Evolutionary conservation across 2,888 invertebrate genomes (phyloP), one percentile per base, ranked within the genome.

Genomic region (Lasioglossum marginatum): DNA sequence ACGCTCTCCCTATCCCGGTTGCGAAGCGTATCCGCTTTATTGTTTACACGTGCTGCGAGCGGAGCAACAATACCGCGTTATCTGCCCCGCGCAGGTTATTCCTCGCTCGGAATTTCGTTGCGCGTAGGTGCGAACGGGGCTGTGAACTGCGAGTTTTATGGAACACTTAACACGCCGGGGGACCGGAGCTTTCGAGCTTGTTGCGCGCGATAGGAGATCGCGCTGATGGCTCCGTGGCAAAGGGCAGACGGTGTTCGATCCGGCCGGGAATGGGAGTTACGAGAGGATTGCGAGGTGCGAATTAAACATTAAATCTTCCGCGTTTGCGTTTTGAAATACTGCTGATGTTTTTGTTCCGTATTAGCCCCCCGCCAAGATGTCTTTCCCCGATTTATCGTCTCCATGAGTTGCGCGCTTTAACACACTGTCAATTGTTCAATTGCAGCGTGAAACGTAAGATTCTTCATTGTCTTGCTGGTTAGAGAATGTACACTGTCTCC

Each of bases 151-250:
- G 43, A 85, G 70, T 84, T 85, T 85, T 85, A 85, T 85, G 85
- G 85, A 85, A 85, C 83, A 83, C 85, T 85, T 83, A 85, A 83
- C 85, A 79, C 85, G 79, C 63, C 83, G 72, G 85, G 85, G 79
- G 83, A 72, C 63, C 78, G 63, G 57, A 79, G 85, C 83, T 85
- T 85, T 76, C 79, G 71, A 68, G 83, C 66, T 83, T 57, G 85
- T 79, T 79, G 76, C 71, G 66, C 79, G 79, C 85, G 85, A 85
- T 83, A 83, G 83, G 83, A 83, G 85, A 85, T 84, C 70, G 68
- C 70, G 48, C 43, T 48, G 82, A 83, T 84, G 78, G 83, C 57
- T 71, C 52, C 43, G 43, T 43, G 60, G 78, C 75, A 73, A 83
- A 83, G 71, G 79, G 71, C 72, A 79, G 71, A 76, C 40, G 63